phyloP scores from a whole-genome alignment of 2,797 vertebrate species.

The Falco cherrug region DNA sequence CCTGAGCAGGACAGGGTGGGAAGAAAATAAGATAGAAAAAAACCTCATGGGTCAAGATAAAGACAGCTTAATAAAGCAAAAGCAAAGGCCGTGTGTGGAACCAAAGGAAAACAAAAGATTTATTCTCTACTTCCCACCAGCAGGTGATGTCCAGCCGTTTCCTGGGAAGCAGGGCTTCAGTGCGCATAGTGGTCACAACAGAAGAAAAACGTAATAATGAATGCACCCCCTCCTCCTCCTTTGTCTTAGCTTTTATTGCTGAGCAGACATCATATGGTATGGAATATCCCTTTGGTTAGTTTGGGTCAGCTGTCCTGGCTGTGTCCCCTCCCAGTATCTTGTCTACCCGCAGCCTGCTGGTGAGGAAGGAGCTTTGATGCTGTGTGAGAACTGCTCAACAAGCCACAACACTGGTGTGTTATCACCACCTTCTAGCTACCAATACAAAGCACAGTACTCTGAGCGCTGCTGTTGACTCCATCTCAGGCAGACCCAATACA shows the following conservation, averaged over 20 bases:
- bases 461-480: not conserved
- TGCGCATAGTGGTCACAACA: accelerated
- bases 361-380: not conserved
- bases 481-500: not conserved
- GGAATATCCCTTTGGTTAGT: too few species aligned
- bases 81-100: not conserved
- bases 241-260: too few species aligned
- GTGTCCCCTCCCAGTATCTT: too few species aligned
- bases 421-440: not conserved
- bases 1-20: not conserved
- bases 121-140: not conserved
- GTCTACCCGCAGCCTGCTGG: too few species aligned
- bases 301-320: too few species aligned
- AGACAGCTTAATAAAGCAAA: not conserved
- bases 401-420: not conserved
- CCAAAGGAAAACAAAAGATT: not conserved
- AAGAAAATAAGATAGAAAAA: not conserved
- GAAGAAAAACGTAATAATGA: not conserved
- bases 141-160: not conserved
- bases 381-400: not conserved
- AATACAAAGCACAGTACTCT: not conserved
- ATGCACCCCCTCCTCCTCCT: too few species aligned
- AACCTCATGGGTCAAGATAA: not conserved
- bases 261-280: too few species aligned
- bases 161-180: not conserved